Evolutionary conservation across 1,140 invertebrate species (phyloP).

Genomic region (Pseudomyrmex flavicornis): DNA sequence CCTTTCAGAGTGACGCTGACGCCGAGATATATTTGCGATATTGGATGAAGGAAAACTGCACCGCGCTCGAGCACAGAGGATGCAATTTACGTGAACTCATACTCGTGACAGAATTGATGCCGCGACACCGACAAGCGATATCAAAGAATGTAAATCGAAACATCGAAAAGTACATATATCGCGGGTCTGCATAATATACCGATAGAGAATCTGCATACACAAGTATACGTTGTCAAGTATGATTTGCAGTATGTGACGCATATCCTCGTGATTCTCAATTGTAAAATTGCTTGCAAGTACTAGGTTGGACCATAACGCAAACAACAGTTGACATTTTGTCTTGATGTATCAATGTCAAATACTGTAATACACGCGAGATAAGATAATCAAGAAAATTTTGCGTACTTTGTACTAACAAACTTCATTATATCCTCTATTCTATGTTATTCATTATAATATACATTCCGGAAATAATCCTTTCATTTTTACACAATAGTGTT

Average conservation of each 20-base stretch:
- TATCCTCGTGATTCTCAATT: constrained; percentile 49
- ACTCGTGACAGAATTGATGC: constrained; percentile 28
- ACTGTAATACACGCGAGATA: constrained; percentile 18
- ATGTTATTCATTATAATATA: constrained; percentile 2
- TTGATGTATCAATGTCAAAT: constrained; percentile 52
- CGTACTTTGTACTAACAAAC: neutral
- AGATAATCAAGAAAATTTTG: constrained; percentile 36
- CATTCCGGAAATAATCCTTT: neutral
- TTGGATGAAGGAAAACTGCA: constrained; percentile 34
- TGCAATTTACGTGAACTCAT: constrained; percentile 42
- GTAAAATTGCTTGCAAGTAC: constrained; percentile 54
- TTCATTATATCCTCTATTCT: neutral
- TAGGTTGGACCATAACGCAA: constrained; percentile 38
- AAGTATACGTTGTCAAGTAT: constrained; percentile 1
- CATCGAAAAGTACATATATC: constrained; percentile 36
- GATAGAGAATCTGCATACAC: neutral
- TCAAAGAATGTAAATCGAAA: constrained; percentile 40
- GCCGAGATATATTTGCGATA: constrained; percentile 29
- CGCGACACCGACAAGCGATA: constrained; percentile 18
- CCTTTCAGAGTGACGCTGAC: constrained; percentile 29
- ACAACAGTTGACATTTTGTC: constrained; percentile 45
- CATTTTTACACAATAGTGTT: too few species aligned
- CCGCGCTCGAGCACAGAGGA: neutral
- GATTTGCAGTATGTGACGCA: neutral
- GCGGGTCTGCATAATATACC: neutral